A percentile compares a stretch with the other conserved stretches of the same genome.
These are phyloP conservation scores for Tenebrio molitor DNA, from an alignment of 1,140 invertebrate species.

Conservation along the genomic window DNA sequence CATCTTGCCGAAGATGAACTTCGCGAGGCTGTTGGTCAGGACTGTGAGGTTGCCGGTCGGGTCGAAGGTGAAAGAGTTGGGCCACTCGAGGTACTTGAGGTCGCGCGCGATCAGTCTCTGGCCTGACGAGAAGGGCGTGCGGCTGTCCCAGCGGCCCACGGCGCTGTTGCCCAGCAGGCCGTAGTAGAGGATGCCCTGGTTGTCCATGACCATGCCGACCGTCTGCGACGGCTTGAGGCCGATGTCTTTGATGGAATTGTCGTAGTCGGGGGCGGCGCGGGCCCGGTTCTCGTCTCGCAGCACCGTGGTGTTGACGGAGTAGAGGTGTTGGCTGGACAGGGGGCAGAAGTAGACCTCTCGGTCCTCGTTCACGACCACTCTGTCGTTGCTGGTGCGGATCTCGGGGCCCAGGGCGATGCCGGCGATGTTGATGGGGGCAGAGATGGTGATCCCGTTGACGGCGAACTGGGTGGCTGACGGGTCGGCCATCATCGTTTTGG, in stretches of 20 bases:
- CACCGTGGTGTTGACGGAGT: slow-evolving; percentile 72
- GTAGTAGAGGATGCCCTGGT: slow-evolving; percentile 76
- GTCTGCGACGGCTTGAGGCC: slow-evolving; percentile 76
- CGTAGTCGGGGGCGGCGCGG: slow-evolving; percentile 52
- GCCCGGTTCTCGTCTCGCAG: slow-evolving; percentile 69
- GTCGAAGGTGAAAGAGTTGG: slow-evolving; percentile 78
- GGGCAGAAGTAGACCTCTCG: slow-evolving; percentile 76
- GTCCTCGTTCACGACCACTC: slow-evolving; percentile 62
- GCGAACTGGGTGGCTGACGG: slow-evolving; percentile 70
- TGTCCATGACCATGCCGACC: slow-evolving; percentile 80
- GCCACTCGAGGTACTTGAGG: slow-evolving; percentile 78
- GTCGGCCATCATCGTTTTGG: slow-evolving; percentile 72
- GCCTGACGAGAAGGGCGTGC: slow-evolving; percentile 63
- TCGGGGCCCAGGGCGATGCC: slow-evolving; percentile 77
- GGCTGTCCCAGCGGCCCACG: slow-evolving; percentile 77
- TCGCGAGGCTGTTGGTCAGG: slow-evolving; percentile 76
- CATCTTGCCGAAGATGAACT: slow-evolving; percentile 66
- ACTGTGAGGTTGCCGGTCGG: slow-evolving; percentile 74
- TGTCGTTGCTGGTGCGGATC: slow-evolving; percentile 47
- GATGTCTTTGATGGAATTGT: slow-evolving; percentile 68
- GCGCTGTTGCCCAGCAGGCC: slow-evolving; percentile 76
- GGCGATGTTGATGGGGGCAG: slow-evolving; percentile 72
- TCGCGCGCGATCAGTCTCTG: slow-evolving; percentile 75
- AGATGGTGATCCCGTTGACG: slow-evolving; percentile 71
- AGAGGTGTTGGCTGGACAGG: slow-evolving; percentile 75